These are phyloP conservation scores for Triops cancriformis DNA, from an alignment of 1,140 invertebrate genomes.

Conservation along the genomic window DNA sequence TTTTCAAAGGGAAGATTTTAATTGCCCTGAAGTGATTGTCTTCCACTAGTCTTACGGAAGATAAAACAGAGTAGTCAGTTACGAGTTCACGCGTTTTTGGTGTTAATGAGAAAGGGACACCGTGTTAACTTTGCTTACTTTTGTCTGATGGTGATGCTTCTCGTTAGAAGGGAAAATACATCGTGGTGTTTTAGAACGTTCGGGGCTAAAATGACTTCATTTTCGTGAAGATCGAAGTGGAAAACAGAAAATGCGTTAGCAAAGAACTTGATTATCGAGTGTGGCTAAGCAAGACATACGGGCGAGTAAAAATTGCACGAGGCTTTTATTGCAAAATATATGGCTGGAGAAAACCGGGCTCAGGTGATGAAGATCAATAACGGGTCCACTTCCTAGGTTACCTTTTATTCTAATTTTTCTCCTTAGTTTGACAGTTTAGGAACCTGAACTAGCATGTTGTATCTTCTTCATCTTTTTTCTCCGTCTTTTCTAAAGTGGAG, in stretches of 20 bases:
- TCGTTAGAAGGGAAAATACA: too few relatives aligned
- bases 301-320: neutral
- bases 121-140: too few relatives aligned
- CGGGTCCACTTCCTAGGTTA: neutral
- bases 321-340: neutral
- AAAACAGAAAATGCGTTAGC: neutral
- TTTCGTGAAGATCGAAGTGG: neutral
- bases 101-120: too few relatives aligned
- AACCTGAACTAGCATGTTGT: neutral
- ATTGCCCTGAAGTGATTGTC: too few relatives aligned
- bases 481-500: neutral
- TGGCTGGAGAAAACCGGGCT: neutral
- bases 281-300: neutral
- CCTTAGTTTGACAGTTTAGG: neutral
- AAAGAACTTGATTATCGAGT: neutral
- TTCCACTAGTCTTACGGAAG: too few relatives aligned
- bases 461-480: neutral
- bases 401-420: neutral
- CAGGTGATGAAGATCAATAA: neutral
- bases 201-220: neutral
- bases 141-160: too few relatives aligned
- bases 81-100: too few relatives aligned
- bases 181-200: too few relatives aligned
- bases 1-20: too few relatives aligned
- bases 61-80: too few relatives aligned